A percentile compares a stretch with the other conserved stretches of the same genome.
These are phyloP conservation scores for Melanotaenia boesemani DNA, from an alignment of 2,797 vertebrate species.

Conservation along the genomic window DNA sequence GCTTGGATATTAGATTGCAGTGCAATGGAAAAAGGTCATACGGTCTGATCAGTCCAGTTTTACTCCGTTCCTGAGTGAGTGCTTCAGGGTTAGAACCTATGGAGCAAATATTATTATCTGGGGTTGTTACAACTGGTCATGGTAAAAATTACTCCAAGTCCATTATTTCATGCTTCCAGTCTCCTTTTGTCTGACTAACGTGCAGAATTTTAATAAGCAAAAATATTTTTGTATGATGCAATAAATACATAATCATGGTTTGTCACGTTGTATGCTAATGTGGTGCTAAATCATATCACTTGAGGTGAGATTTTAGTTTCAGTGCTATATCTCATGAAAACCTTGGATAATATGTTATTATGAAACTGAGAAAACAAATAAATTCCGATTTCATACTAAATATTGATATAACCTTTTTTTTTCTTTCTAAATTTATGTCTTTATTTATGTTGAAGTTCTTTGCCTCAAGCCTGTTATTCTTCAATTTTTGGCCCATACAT, in stretches of 20 bases:
- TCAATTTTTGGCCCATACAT: slow-evolving; percentile 79
- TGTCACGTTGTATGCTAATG: background rate
- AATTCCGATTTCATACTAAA: slow-evolving; percentile 45
- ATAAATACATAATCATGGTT: background rate
- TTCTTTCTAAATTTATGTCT: slow-evolving; percentile 57
- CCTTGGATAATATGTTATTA: background rate
- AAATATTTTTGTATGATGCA: background rate
- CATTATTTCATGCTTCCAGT: background rate
- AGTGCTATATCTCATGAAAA: background rate
- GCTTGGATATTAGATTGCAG: no score
- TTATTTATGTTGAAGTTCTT: slow-evolving; percentile 72
- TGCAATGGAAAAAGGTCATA: no score
- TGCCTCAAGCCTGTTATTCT: slow-evolving; percentile 75
- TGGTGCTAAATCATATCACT: background rate
- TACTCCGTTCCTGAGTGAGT: no score
- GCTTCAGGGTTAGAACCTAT: no score
- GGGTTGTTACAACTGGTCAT: background rate
- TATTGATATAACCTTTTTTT: slow-evolving; percentile 53
- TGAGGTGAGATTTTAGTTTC: background rate
- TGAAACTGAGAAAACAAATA: slow-evolving; percentile 25
- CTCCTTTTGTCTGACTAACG: background rate
- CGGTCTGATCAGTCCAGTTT: no score
- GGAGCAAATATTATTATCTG: no score
- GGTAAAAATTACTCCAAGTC: background rate
- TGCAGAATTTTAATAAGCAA: background rate